phyloP scores from a whole-genome alignment of 2,113 vertebrate species.

The Amia ocellicauda region DNA sequence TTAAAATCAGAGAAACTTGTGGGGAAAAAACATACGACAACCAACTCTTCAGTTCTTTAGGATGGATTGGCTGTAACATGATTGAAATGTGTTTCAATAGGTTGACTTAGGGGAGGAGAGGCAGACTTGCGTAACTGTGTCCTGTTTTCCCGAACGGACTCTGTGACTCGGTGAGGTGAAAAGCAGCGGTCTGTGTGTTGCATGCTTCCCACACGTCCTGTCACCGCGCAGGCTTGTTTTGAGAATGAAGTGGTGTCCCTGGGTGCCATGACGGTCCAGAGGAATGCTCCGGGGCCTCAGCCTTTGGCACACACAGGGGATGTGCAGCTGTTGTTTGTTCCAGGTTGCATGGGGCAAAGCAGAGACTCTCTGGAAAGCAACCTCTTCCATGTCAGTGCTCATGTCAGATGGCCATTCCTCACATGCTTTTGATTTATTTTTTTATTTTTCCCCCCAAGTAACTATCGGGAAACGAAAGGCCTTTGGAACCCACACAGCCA shows the following conservation, averaged over 20 bases:
- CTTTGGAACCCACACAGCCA: constrained; percentile 42
- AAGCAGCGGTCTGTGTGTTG: constrained; percentile 29
- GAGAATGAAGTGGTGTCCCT: constrained; percentile 11
- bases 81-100: too few relatives aligned
- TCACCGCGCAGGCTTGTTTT: constrained; percentile 6
- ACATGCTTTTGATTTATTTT: constrained; percentile 53
- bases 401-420: constrained; percentile 61
- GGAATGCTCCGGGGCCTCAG: constrained; percentile 33
- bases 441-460: too few relatives aligned
- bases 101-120: too few relatives aligned
- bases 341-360: constrained; percentile 41
- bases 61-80: too few relatives aligned
- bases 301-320: constrained; percentile 41
- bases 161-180: constrained; percentile 2
- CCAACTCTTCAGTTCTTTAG: too few relatives aligned
- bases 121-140: too few relatives aligned
- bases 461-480: constrained; percentile 35
- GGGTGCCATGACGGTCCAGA: constrained; percentile 24
- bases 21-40: too few relatives aligned
- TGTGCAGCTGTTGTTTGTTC: constrained; percentile 71
- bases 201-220: not conserved
- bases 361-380: constrained; percentile 39
- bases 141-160: not conserved
- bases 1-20: too few relatives aligned
- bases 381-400: constrained; percentile 31